Evolutionary conservation across 2,888 invertebrate species (phyloP), one percentile per base, ranked within the genome.

Genomic region (Drosophila siamana): DNA sequence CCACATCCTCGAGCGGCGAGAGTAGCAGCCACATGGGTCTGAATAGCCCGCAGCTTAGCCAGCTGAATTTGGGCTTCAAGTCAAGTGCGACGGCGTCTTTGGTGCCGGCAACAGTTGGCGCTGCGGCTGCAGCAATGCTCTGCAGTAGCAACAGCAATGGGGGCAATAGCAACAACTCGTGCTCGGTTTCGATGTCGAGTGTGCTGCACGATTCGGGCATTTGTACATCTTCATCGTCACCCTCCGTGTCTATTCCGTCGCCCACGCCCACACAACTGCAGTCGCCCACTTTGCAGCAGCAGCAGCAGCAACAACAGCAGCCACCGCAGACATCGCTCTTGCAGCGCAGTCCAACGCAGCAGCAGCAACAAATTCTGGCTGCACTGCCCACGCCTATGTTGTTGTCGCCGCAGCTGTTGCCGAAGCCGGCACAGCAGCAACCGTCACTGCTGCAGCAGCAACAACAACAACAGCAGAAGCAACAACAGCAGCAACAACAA

Each of bases 1-100:
- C 92, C 11, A 92, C 91, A 2, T 92, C 92, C 5, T 92, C 92
- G 3, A 92, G 92, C 72, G 91, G 92, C n/a, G 92, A 92, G 48
- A 92, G 92, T 73, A 92, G 92, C 73, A 92, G 92, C 60, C 92
- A 91, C 67, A 90, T 87, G 85, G 84, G 88, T 0, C 74, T 91
- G 0, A 85, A 91, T 22, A 91, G 91, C 74, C 92, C 92, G 2
- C 91, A 89, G 68, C 73, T 88, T 22, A 83, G 78, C 13, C 86
- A 88, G 41, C 43, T 86, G 28, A 86, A 78, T 46, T 54, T 87
- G 44, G 76, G 82, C 44, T 81, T 89, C 16, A 86, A 86, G 57
- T 61, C 78, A 1, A 74, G 71, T n/a, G 57, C 76, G 1, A 41
- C 63, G 33, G 33, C 33, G 4, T n/a, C 33, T 2, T 43, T 75